Evolutionary conservation across 1,140 invertebrate genomes (phyloP), one percentile per base, ranked within the genome.

Genomic region (Drosophila mayri): DNA sequence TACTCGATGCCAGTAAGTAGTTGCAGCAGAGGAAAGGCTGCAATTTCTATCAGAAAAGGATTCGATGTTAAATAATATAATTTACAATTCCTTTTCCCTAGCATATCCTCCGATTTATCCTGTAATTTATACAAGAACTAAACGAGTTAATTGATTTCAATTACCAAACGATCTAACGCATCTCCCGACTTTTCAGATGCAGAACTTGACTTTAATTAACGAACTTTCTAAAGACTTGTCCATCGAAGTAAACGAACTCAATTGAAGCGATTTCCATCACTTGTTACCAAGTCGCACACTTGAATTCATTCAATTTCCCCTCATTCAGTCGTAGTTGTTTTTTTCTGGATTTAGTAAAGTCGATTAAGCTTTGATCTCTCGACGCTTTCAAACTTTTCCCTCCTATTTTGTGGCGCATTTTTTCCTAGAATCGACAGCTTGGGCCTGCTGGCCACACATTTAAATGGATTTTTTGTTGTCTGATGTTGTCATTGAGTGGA

Each of bases 351-450:
- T 71, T 55, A n/a, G 40, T 47, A 20, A 41, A 74, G 40, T 67
- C 55, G 72, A 76, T 76, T 76, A 76, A 76, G 76, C 74, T 76
- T 76, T 76, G 74, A 76, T 76, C 74, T 55, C 74, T 43, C 32
- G 43, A 43, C 37, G 57, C 28, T 49, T 67, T 47, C 32, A 38
- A 76, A 76, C 54, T 67, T 76, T 67, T 70, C 28, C 28, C 3
- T 38, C n/a, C 16, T 25, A 47, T 25, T 57, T 44, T 28, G 16
- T 32, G 16, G 3, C 22, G 32, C 38, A 57, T 64, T 55, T 43
- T 54, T 38, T 22, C 35, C 41, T 46, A 28, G 30, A 76, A 75
- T 59, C 4, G 43, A 8, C 30, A 57, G n/a, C 37, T 49, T 22
- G 22, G 11, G 43, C 41, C 50, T 41, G 12, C 11, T 11, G 50